Percentiles rank a stretch among this genome's conserved stretches.
Conservation (phyloP, 2,113 vertebrate species). For the Bos javanicus region DNA sequence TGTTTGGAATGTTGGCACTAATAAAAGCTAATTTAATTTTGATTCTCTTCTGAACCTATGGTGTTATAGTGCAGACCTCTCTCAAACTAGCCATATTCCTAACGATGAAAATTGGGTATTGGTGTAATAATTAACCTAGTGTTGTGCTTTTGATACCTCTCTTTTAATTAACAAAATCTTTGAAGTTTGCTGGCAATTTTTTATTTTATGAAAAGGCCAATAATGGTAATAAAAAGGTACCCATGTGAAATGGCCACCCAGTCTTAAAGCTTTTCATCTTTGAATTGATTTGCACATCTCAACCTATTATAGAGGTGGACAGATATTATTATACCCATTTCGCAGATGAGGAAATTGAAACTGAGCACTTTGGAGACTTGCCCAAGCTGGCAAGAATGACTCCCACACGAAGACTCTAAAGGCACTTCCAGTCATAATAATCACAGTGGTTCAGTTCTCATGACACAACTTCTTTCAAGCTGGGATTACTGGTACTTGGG, state of each 20-base stretch:
- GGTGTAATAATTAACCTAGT: conserved; percentile 12
- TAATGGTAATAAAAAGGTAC: neutral
- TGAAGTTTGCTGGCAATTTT: conserved; percentile 33
- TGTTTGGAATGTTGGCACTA: conserved; percentile 68
- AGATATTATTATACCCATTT: conserved; percentile 57
- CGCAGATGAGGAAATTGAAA: conserved; percentile 54
- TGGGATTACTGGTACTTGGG: neutral
- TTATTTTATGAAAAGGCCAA: conserved; percentile 17
- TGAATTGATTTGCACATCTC: conserved; percentile 45
- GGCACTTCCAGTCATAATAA: neutral
- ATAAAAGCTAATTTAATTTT: conserved; percentile 61
- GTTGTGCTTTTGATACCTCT: conserved; percentile 40
- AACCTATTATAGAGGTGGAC: conserved; percentile 8
- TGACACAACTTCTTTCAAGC: neutral
- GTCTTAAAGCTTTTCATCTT: conserved; percentile 47
- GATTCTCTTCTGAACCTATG: conserved; percentile 48
- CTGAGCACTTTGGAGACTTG: conserved; percentile 32
- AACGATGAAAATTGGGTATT: neutral
- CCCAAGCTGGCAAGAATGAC: neutral
- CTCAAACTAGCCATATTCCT: conserved; percentile 12
- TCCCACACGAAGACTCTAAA: neutral
- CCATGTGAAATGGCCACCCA: conserved; percentile 38
- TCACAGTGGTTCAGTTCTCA: neutral
- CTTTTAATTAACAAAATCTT: conserved; percentile 56
- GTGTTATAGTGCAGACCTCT: conserved; percentile 18